phyloP scores from a whole-genome alignment of 1,140 invertebrate species.

The Pentalonia nigronervosa region DNA sequence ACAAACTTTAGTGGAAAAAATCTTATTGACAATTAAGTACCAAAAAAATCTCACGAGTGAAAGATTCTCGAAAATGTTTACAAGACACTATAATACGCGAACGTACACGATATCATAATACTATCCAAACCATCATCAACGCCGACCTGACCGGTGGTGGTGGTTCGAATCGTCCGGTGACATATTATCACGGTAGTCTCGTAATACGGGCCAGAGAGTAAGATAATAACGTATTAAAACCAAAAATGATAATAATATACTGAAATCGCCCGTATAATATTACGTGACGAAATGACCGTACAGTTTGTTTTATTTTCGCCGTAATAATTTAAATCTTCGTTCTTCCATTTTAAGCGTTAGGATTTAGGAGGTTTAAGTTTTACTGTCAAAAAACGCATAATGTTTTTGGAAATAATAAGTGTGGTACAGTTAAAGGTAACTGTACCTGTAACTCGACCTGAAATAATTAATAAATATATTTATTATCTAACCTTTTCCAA shows the following conservation, averaged over 20 bases:
- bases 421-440: neutral
- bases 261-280: constrained; percentile 15
- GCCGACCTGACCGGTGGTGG: too few species aligned
- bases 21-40: neutral
- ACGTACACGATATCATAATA: neutral
- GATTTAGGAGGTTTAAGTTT: neutral
- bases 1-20: neutral
- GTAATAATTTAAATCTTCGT: neutral
- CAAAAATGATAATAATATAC: neutral
- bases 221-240: neutral
- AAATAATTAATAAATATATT: neutral
- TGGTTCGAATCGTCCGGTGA: neutral
- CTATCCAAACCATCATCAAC: neutral
- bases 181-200: neutral
- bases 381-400: neutral
- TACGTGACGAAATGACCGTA: neutral
- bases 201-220: too few species aligned
- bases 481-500: neutral
- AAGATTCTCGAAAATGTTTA: neutral
- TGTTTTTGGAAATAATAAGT: neutral
- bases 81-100: neutral
- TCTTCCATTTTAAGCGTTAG: neutral
- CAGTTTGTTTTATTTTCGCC: neutral
- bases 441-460: neutral
- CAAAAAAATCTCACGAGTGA: neutral